Conservation (phyloP, 2,888 invertebrate species). For the Parnassius orleans region DNA sequence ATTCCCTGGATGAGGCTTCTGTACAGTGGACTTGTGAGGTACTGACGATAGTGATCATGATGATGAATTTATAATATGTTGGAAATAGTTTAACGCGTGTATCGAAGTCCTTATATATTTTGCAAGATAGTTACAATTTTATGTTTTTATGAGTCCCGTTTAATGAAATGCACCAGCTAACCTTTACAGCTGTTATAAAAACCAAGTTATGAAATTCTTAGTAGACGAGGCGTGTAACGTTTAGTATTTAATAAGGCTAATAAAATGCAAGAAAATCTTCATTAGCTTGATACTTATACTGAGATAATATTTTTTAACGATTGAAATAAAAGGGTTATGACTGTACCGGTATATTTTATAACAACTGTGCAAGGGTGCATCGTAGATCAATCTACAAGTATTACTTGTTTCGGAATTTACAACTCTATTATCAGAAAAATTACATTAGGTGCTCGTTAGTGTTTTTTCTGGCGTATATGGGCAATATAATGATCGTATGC, state of each 20-base stretch:
- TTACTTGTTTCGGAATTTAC: too few species aligned
- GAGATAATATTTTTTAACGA: neutral
- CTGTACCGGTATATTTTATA: conserved; percentile 8
- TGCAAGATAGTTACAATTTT: conserved; percentile 21
- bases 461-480: too few species aligned
- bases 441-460: too few species aligned
- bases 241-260: conserved; percentile 21
- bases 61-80: too few species aligned
- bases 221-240: conserved; percentile 9
- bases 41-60: too few species aligned
- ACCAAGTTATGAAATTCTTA: conserved; percentile 18
- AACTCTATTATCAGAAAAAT: too few species aligned
- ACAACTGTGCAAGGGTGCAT: neutral
- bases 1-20: too few species aligned
- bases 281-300: conserved; percentile 7
- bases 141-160: conserved; percentile 13
- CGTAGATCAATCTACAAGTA: too few species aligned
- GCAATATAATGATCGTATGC: too few species aligned
- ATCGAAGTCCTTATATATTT: conserved; percentile 12
- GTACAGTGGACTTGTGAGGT: too few species aligned
- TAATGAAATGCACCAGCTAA: conserved; percentile 17
- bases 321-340: conserved; percentile 12
- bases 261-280: conserved; percentile 21
- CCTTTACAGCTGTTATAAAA: conserved; percentile 22
- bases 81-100: neutral